Conservation (phyloP, 1,140 invertebrate species). For the Drosophila pallidifrons region DNA sequence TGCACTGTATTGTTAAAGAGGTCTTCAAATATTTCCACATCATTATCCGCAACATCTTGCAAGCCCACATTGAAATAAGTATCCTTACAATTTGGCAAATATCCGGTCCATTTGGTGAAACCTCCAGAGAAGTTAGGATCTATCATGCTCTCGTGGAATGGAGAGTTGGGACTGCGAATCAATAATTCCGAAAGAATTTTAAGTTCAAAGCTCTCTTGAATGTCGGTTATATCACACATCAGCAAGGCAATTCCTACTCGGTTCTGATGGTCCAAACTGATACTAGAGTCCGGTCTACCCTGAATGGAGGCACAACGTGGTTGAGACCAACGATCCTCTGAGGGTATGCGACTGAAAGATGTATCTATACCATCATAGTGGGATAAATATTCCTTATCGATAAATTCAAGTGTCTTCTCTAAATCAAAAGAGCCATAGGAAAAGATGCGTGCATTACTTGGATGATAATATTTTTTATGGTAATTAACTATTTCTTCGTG, state of each 20-base stretch:
- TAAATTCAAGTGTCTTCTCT: constrained; percentile 89
- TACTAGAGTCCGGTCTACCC: constrained; percentile 91
- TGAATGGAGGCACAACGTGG: constrained; percentile 88
- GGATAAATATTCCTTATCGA: constrained; percentile 92
- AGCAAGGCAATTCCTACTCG: constrained; percentile 91
- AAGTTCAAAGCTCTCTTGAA: constrained; percentile 91
- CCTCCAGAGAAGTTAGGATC: constrained; percentile 94
- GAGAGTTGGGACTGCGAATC: constrained; percentile 93
- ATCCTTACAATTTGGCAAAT: constrained; percentile 90
- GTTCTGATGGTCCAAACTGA: constrained; percentile 91
- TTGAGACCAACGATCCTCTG: constrained; percentile 90
- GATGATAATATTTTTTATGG: constrained; percentile 95
- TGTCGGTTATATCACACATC: constrained; percentile 91
- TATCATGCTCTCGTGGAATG: constrained; percentile 94
- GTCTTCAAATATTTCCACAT: constrained; percentile 90
- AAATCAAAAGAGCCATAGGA: constrained; percentile 96
- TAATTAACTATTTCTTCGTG: constrained; percentile 93
- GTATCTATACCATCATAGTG: constrained; percentile 86
- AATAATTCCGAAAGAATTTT: constrained; percentile 92
- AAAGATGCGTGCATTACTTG: constrained; percentile 94
- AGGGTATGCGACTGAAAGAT: constrained; percentile 88
- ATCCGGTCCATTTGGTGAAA: constrained; percentile 90
- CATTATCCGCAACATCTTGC: constrained; percentile 90
- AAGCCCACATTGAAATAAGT: constrained; percentile 93
- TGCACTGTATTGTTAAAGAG: constrained; percentile 91